A percentile compares a stretch with the other conserved stretches of the same genome.
Conservation (phyloP, 2,797 vertebrate species). For the Chrysocyon brachyurus region DNA sequence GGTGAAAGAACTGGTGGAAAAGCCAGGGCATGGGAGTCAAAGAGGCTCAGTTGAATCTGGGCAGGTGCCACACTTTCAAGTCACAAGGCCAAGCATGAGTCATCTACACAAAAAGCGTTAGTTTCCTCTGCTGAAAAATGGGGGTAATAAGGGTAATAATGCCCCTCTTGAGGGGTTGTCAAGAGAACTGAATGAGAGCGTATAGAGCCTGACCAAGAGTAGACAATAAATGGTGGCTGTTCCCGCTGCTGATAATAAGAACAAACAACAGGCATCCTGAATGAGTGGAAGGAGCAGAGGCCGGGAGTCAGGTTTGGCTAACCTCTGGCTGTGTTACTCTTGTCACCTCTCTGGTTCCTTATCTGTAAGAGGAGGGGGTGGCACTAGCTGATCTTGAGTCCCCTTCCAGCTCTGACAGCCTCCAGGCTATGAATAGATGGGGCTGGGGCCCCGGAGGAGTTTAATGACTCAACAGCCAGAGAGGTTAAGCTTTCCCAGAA, state of each 20-base stretch:
- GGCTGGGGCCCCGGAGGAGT: conserved; percentile 75
- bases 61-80: neutral
- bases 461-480: conserved; percentile 79
- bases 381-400: conserved; percentile 50
- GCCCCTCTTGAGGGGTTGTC: neutral
- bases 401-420: conserved; percentile 76
- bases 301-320: neutral
- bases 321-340: neutral
- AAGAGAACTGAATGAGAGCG: neutral
- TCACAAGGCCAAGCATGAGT: neutral
- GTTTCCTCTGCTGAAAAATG: neutral
- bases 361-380: conserved; percentile 52
- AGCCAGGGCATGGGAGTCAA: neutral
- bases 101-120: neutral
- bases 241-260: neutral
- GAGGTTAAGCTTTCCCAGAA: conserved; percentile 74
- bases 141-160: neutral
- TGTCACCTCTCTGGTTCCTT: conserved; percentile 17
- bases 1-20: conserved; percentile 1
- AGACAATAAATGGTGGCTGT: neutral
- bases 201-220: neutral
- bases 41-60: neutral
- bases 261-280: neutral
- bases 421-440: conserved; percentile 80
- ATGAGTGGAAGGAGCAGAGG: neutral